These are phyloP conservation scores for Epizoanthus illoricatus DNA, from an alignment of 92 coral and sea anemone species.

Conservation along the genomic window DNA sequence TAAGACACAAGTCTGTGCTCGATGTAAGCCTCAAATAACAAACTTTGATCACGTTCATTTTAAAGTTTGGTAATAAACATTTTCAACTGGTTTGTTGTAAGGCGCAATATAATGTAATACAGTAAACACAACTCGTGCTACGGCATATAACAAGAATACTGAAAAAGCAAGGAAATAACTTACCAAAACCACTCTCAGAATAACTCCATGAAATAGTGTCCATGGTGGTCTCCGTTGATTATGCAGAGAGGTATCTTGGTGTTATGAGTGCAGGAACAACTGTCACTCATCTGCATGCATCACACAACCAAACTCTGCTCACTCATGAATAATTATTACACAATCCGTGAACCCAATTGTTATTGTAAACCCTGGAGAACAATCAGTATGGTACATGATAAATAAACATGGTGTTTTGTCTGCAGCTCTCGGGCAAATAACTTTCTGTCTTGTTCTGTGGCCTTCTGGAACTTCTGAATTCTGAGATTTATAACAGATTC, in stretches of 20 bases:
- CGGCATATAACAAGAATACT: not conserved
- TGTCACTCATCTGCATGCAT: conserved; percentile 8
- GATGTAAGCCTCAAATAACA: too few species aligned
- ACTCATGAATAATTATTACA: conserved; percentile 36
- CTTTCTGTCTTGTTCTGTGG: not conserved
- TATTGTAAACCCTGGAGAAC: conserved; percentile 12
- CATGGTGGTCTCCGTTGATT: conserved; percentile 9
- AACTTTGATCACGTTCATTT: not conserved
- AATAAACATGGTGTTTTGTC: conserved; percentile 11
- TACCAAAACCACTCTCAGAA: conserved; percentile 69
- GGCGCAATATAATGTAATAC: not conserved
- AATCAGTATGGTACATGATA: conserved; percentile 9
- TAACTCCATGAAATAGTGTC: conserved; percentile 74
- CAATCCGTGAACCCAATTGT: conserved; percentile 10
- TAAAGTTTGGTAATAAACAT: not conserved
- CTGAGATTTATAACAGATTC: not conserved
- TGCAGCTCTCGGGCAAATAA: not conserved
- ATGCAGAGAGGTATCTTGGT: not conserved
- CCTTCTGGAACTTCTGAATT: not conserved
- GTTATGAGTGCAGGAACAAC: not conserved
- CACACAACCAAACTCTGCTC: conserved; percentile 34
- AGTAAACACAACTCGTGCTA: not conserved
- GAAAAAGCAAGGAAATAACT: conserved; percentile 25
- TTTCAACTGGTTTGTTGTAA: conserved; percentile 1
- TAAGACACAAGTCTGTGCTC: too few species aligned